Evolutionary conservation across 2,113 vertebrate genomes (phyloP), one percentile per base, ranked within the genome.

Genomic region (Rhadina sibilatrix): DNA sequence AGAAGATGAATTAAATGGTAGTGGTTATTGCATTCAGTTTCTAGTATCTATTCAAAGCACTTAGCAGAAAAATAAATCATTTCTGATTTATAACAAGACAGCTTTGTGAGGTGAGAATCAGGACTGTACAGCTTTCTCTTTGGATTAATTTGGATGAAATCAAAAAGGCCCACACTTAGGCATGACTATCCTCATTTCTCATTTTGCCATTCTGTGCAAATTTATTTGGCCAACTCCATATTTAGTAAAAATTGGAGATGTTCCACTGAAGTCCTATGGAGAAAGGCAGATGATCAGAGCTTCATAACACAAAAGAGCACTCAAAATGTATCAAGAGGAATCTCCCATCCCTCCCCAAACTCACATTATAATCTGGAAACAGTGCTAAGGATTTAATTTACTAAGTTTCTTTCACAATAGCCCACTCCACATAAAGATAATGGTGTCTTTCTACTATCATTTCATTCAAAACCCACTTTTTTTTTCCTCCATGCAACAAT

Each of bases 301-400:
- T 53, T 46, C 2, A 0, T 86, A 78, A 78, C 35, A 89, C 35
- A 88, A 83, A 94, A 65, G 59, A 76, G 31, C 44, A n/a, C 38
- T 77, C 18, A 77, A 47, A 90, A 86, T 37, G 24, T 70, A 66
- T 35, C 11, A 71, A 82, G 14, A 90, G 38, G 79, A 72, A 80
- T 54, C n/a, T 93, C 40, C 22, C 18, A 85, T 38, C 10, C 10
- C 25, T 92, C 63, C 44, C 86, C 17, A 88, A 92, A 90, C 44
- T 88, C 59, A 46, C 33, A 70, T 50, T 63, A 61, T 57, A 92
- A 65, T 79, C 59, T 90, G 57, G 65, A 93, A 93, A 85, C 24
- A 28, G 50, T 72, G 66, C 33, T 92, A 83, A 77, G 68, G 50
- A 80, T 80, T 88, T 90, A 65, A 72, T 95, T 95, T 92, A 86